Evolutionary conservation across 1,140 invertebrate genomes (phyloP).

Genomic region (Neodiprion pinetum): DNA sequence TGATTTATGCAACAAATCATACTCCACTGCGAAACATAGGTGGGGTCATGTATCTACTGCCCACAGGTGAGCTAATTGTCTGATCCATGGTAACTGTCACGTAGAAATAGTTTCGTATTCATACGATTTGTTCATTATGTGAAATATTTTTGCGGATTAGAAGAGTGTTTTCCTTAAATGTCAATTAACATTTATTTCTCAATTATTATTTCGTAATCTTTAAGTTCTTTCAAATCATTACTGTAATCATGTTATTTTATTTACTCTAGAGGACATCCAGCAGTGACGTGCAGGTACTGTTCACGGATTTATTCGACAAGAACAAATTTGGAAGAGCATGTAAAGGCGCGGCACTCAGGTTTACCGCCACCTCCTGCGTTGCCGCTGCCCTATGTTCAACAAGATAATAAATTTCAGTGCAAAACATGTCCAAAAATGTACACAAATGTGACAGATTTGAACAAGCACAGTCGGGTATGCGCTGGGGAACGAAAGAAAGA

Average conservation of each 20-base stretch:
- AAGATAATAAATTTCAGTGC: constrained; percentile 53
- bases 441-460: constrained; percentile 52
- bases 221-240: constrained; percentile 5
- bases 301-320: constrained; percentile 61
- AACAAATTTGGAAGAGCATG: constrained; percentile 61
- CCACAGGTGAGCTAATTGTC: constrained; percentile 47
- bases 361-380: constrained; percentile 45
- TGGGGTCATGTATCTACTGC: constrained; percentile 64
- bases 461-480: constrained; percentile 54
- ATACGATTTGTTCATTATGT: neutral
- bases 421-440: constrained; percentile 55
- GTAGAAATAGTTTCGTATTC: neutral
- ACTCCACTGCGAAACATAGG: constrained; percentile 63
- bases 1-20: constrained; percentile 64
- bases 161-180: neutral
- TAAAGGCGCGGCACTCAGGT: constrained; percentile 58
- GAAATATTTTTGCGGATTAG: too few species aligned
- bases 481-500: constrained; percentile 40
- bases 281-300: constrained; percentile 60
- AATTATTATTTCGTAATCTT: neutral
- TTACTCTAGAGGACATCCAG: constrained; percentile 56
- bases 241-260: neutral
- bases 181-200: neutral
- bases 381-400: constrained; percentile 39
- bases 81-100: neutral